Evolutionary conservation across 2,113 vertebrate genomes (phyloP), one percentile per base, ranked within the genome.

Genomic region (Nicator chloris): DNA sequence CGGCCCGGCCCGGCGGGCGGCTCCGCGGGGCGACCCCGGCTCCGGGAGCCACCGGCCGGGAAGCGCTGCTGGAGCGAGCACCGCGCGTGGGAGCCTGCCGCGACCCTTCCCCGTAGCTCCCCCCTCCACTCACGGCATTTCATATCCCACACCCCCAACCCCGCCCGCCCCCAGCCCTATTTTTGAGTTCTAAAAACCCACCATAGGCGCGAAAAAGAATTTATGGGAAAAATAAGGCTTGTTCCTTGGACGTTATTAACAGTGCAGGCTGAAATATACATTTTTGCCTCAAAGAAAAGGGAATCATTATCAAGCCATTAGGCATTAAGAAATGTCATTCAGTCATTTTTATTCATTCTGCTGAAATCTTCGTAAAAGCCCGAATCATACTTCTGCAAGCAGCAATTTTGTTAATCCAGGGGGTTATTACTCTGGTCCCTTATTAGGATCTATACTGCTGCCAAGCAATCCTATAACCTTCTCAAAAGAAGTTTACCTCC

Each of bases 401-500:
- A 97, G 97, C 98, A 98, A 98, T 98, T 98, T 98, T 97, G 96
- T 97, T 98, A 98, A 98, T 98, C 98, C 97, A 98, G 97, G 97
- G 97, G 98, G 98, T 98, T 98, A 98, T 98, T 98, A 98, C 97
- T 97, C 97, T 95, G 97, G 97, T 97, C 97, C 95, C 98, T 98
- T 98, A 98, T 98, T 98, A 98, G 98, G 98, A 98, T 98, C 98
- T 98, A 98, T 97, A 97, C 97, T 95, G 98, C 98, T 98, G 98
- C 98, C 98, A 98, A 98, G 97, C 98, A 98, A 98, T 98, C 98
- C 98, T 98, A 98, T 98, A 98, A 98, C 98, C 97, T 96, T 97
- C 98, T 98, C 98, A 98, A 98, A 98, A 98, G 98, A 98, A 98
- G 98, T 98, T 98, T 98, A 98, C 98, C 98, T 98, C 98, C 98